Evolutionary conservation across 1,140 invertebrate species (phyloP), one percentile per base, ranked within the genome.

Genomic region (Pseudomyrmex gracilis): DNA sequence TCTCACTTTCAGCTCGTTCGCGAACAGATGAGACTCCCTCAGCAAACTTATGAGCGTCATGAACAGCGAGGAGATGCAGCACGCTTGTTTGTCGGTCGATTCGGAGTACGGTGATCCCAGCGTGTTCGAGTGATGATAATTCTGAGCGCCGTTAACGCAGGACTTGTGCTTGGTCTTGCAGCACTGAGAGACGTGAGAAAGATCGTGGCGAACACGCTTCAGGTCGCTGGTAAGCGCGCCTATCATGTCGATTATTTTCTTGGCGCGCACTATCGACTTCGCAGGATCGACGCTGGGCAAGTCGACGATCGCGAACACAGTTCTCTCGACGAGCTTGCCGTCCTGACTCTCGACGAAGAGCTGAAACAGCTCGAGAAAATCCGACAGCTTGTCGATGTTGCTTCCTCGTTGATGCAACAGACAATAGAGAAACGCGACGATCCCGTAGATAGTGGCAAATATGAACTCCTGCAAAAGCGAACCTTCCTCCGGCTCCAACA

Each of bases 331-430:
- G 2, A 96, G 87, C 24, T 94, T 94, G 0, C 96, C 96, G 70
- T 95, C 95, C 45, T 95, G 94, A 73, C 95, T 96, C 53, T 96
- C 95, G 2, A 93, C 93, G 85, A 96, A 96, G 20, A 96, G 86
- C 64, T 95, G 95, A 83, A 96, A 96, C 47, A 96, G 91, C 34
- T 96, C 95, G 9, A 95, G 93, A 87, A 96, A 96, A 78, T 96
- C 95, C 47, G 95, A 92, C 10, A 96, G 90, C 83, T 95, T 95
- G 15, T 96, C 95, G 0, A 94, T 88, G 8, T 77, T 82, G 51
- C 80, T 58, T 0, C 93, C 93, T 77, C 95, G 94, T 51, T 96
- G 96, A 89, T 95, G 95, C 43, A 96, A 89, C 2, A 96, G 88
- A 73, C 95, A 95, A 83, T 96, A 95, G 17, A 96, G 94, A 87